Base-by-base conservation (phyloP, 2,797 vertebrate species). In the Sebastes steindachneri region DNA sequence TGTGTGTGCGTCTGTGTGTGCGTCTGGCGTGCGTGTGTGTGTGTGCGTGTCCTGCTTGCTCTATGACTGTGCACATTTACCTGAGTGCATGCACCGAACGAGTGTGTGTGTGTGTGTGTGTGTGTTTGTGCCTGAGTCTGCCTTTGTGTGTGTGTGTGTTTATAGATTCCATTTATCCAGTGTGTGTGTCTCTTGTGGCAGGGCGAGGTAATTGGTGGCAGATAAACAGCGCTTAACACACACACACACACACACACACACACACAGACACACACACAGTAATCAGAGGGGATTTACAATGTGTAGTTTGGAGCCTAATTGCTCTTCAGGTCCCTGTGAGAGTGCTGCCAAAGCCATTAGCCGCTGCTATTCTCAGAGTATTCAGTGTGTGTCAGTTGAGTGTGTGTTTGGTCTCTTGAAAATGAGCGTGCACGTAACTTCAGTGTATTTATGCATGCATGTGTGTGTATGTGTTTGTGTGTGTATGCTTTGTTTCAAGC, bases 211-310 rank as follows among this genome's bases (percentile, higher is more conserved):
- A 97, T 96, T 96, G 96, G 96, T 95, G 97, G 95, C 96, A 97
- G 97, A 98, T 98, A 98, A 98, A 98, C 97, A 97, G 95, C 96
- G 96, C 96, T 97, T 97, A 97, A 97, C 96, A 96, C 96, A 97
- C 96, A 97, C 86, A 68, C 41, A 70, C 76, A 72, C 96, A 97
- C 96, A 97, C 86, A 68, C 41, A 70, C 96, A 97, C 96, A 97
- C 86, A 68, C 33, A 70, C 76, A 72, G 7, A 78, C 84, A 83
- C 71, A 83, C 79, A 69, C 86, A 84, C 51, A 76, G 75, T 97
- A 97, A 98, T 98, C 97, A 97, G 97, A 96, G 96, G 97, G 96
- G 97, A 98, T 98, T 99, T 98, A 97, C 97, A 97, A 97, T 97
- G 96, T 97, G 95, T 96, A 97, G 97, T 97, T 97, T 98, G 97